Base-by-base conservation (phyloP, 2,888 invertebrate genomes). In the Polylopha cassiicola region DNA sequence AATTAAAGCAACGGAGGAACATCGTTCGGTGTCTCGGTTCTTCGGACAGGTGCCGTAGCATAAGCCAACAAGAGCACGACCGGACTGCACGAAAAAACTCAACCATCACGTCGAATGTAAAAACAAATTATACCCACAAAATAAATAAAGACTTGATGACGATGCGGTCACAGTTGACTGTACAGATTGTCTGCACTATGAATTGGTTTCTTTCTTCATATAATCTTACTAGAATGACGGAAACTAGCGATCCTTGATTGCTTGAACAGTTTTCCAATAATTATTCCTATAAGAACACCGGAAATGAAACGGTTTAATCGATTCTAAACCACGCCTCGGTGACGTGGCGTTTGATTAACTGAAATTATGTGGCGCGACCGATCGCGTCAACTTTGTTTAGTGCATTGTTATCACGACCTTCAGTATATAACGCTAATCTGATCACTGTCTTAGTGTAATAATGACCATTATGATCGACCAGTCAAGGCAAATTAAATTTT, bases 161-260 rank as follows among this genome's bases (percentile, higher is more conserved):
- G 84, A 82, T 84, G 73, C 75, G 70, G 84, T 84, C 79, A 82
- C 85, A 85, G 73, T 80, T 68, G 73, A 72, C 73, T 79, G 81
- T 82, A 68, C 71, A 73, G 78, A 79, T 80, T 78, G 76, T 78
- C 74, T 59, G 75, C 66, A 58, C 67, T 78, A 73, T 74, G 65
- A 72, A 62, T 65, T 56, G 65, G 61, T 71, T 74, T 72, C 63
- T 74, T 75, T 71, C 65, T 65, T 59, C 57, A 68, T 59, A 67
- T 67, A 65, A 72, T 70, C 67, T 70, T 56, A 58, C 60, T 56
- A 58, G 62, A 62, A 67, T 69, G 66, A 71, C 72, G 73, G 75
- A 79, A 79, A 73, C 69, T 59, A 65, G 55, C 58, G 65, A 68
- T 74, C 74, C 73, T 75, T 74, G 76, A 73, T 70, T 76, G 73